A percentile compares a stretch with the other conserved stretches of the same genome.
These are phyloP conservation scores for Camelus bactrianus DNA, from an alignment of 2,113 vertebrate genomes.

Conservation along the genomic window DNA sequence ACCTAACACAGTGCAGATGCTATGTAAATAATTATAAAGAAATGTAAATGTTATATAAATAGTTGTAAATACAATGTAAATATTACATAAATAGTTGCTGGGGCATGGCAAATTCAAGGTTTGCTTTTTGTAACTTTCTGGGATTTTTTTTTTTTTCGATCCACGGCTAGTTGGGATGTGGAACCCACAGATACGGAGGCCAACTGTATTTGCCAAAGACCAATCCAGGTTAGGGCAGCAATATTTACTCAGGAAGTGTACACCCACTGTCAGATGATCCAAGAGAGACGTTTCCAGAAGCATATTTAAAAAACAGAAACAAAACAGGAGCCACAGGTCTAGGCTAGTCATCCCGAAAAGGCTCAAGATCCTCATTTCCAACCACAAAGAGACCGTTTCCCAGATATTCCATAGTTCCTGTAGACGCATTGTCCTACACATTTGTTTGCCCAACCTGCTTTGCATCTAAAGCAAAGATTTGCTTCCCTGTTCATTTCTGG, in stretches of 20 bases:
- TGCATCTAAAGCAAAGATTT: neutral
- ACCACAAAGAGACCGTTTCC: neutral
- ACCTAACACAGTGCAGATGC: neutral
- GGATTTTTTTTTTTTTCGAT: neutral
- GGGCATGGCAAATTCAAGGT: neutral
- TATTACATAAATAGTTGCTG: neutral
- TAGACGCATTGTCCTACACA: neutral
- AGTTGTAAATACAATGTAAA: neutral
- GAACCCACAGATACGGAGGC: neutral
- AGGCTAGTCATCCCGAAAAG: neutral
- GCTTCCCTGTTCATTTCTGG: neutral
- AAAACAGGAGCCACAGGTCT: neutral
- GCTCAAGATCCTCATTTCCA: neutral
- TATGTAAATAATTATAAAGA: neutral
- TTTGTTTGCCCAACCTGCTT: neutral
- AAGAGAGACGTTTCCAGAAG: constrained; percentile 14
- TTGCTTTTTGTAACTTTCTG: neutral
- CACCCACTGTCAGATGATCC: neutral
- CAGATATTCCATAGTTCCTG: neutral
- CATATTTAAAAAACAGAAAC: neutral
- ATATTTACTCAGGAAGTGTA: neutral
- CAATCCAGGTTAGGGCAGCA: neutral
- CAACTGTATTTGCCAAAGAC: neutral
- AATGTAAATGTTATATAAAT: neutral
- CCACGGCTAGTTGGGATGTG: neutral